phyloP scores from a whole-genome alignment of 2,113 vertebrate genomes.

The Nothobranchius kuhntae region DNA sequence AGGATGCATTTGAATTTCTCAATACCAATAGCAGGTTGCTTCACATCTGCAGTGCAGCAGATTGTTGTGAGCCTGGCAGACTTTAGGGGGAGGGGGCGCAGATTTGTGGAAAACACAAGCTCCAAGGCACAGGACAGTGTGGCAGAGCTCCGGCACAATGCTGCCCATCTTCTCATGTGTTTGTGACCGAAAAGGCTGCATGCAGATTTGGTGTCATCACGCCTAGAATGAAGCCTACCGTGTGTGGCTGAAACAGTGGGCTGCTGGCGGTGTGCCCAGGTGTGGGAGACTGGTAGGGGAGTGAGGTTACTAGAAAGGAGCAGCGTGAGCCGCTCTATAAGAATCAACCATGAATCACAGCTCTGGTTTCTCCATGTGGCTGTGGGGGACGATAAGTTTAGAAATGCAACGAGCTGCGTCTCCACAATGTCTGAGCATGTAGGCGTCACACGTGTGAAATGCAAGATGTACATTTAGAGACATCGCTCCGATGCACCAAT shows the following conservation, averaged over 20 bases:
- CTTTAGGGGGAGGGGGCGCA: background rate
- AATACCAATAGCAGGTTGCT: constrained; percentile 15
- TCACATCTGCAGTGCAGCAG: constrained; percentile 66
- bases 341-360: constrained; percentile 56
- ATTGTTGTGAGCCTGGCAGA: constrained; percentile 10
- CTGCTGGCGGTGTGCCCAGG: constrained; percentile 64
- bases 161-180: constrained; percentile 54
- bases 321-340: constrained; percentile 45
- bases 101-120: constrained; percentile 21
- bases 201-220: constrained; percentile 64
- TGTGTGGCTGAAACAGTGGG: constrained; percentile 66
- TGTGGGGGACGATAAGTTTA: constrained; percentile 48
- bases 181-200: constrained; percentile 58
- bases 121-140: constrained; percentile 22
- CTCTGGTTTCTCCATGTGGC: constrained; percentile 50
- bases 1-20: constrained; percentile 28
- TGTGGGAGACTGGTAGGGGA: constrained; percentile 64
- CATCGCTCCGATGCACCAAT: background rate
- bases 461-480: constrained; percentile 31
- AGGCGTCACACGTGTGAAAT: constrained; percentile 42
- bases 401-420: constrained; percentile 28
- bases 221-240: constrained; percentile 58
- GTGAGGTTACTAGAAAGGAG: constrained; percentile 57
- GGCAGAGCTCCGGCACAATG: constrained; percentile 37
- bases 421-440: constrained; percentile 30